These are phyloP conservation scores for Pangasius larnaudii DNA, from an alignment of 2,797 vertebrate species.

Conservation along the genomic window DNA sequence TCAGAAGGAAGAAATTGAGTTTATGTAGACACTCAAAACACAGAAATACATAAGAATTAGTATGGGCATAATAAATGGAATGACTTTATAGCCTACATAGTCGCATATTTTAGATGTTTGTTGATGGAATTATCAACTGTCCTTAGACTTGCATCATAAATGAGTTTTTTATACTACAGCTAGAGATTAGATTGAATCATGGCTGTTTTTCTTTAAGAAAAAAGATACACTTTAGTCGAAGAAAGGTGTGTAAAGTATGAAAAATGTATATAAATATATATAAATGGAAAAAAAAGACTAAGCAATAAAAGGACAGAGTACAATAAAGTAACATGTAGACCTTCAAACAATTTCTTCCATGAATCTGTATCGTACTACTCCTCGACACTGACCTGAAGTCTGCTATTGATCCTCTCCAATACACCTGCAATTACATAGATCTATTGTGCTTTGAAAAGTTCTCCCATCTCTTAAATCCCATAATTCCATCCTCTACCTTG, in stretches of 20 bases:
- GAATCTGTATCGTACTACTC: neutral
- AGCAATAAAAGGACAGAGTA: neutral
- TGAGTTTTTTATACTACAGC: neutral
- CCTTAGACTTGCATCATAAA: neutral
- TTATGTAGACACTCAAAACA: too few species aligned
- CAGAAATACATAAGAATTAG: neutral
- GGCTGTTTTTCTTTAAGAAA: neutral
- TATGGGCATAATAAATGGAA: neutral
- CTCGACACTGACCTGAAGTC: neutral
- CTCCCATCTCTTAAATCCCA: conserved; percentile 1
- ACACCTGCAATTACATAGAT: conserved; percentile 16
- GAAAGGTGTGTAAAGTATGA: neutral
- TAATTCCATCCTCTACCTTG: conserved; percentile 15
- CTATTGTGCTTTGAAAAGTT: conserved; percentile 15
- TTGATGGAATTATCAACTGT: neutral
- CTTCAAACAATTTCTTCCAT: neutral
- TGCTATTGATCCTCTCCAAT: neutral
- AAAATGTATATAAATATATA: too few species aligned
- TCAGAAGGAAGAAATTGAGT: neutral
- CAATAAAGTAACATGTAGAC: neutral
- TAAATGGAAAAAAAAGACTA: neutral
- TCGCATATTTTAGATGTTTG: neutral
- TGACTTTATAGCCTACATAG: neutral
- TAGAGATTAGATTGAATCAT: neutral
- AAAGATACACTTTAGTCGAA: neutral